Percentiles rank a stretch among this genome's conserved stretches.
phyloP scores from a whole-genome alignment of 1,140 invertebrate species.

The Phthorimaea operculella region DNA sequence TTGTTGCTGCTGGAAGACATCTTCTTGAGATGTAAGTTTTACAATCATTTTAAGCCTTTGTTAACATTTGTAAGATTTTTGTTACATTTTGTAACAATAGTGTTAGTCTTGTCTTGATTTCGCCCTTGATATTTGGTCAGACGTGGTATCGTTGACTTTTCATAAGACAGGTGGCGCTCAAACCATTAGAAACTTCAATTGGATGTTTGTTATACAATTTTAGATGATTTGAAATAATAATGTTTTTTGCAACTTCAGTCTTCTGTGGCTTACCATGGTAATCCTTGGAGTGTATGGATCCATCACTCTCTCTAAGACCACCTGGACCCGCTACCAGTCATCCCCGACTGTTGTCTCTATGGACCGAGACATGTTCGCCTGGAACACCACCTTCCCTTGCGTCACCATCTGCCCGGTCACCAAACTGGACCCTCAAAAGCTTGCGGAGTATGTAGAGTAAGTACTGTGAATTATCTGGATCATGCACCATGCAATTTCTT shows the following conservation, averaged over 20 bases:
- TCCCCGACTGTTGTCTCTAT: constrained; percentile 79
- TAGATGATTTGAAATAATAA: neutral
- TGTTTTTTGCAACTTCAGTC: neutral
- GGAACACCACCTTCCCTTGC: constrained; percentile 77
- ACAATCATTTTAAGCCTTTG: neutral
- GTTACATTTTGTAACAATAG: too few species aligned
- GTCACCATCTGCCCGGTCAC: constrained; percentile 68
- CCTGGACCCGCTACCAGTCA: constrained; percentile 73
- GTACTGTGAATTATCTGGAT: constrained; percentile 11
- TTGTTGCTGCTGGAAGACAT: constrained; percentile 49
- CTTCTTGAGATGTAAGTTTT: constrained; percentile 53
- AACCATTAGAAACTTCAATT: too few species aligned
- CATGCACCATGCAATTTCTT: too few species aligned
- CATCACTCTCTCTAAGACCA: constrained; percentile 67
- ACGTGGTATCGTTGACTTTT: too few species aligned
- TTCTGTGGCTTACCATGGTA: constrained; percentile 49
- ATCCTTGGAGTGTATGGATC: constrained; percentile 45
- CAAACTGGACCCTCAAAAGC: constrained; percentile 63
- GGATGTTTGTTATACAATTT: too few species aligned
- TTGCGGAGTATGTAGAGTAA: constrained; percentile 63
- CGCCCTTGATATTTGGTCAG: too few species aligned
- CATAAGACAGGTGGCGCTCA: too few species aligned
- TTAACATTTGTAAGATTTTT: too few species aligned
- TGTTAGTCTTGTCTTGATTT: too few species aligned
- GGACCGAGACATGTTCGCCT: constrained; percentile 76